Base-by-base conservation (phyloP, 2,888 invertebrate species). In the Melanostoma scalare region DNA sequence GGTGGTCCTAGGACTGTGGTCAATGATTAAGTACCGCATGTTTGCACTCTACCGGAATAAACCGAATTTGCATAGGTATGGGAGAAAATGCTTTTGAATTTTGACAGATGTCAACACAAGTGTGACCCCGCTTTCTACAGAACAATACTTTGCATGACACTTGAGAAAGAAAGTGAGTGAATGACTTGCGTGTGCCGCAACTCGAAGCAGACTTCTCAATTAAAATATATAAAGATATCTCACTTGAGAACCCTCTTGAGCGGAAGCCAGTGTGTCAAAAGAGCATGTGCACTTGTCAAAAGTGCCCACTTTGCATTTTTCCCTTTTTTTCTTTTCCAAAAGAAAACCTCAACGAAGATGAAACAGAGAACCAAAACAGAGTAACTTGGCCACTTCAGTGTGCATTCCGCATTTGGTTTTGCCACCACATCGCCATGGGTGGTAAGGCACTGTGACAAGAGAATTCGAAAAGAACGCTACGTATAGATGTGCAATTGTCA, bases 261-360 rank as follows among this genome's bases (percentile, higher is more conserved):
- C 68, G 73, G 68, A 73, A 78, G 73, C 61, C 77, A 78, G 61
- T 78, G 78, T 78, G 82, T 82, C 73, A 82, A 82, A 82, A 82
- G 82, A 78, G 82, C 78, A 82, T 73, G 78, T 73, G 78, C 78
- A 82, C 82, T 82, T 78, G 82, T 78, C 73, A 78, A 78, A 20
- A 78, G 82, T 74, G 53, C 63, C 73, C 78, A 73, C 77, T 82
- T 69, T 61, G 42, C 9, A 58, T 55, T 20, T 20, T 20, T 20
- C 20, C 1, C 20, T 20, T 65, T 48, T 65, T 55, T 65, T 48
- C 52, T 63, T 46, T 63, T 38, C 35, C 3, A 48, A 50, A 63
- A 60, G 38, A n/a, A 69, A 36, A 50, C 73, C 4, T 67, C 38
- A 58, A 58, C 38, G 52, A 61, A 58, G n/a, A 46, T 10, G 46